Evolutionary conservation across 92 coral and sea anemone species (phyloP).

Genomic region (Siderastrea radians): DNA sequence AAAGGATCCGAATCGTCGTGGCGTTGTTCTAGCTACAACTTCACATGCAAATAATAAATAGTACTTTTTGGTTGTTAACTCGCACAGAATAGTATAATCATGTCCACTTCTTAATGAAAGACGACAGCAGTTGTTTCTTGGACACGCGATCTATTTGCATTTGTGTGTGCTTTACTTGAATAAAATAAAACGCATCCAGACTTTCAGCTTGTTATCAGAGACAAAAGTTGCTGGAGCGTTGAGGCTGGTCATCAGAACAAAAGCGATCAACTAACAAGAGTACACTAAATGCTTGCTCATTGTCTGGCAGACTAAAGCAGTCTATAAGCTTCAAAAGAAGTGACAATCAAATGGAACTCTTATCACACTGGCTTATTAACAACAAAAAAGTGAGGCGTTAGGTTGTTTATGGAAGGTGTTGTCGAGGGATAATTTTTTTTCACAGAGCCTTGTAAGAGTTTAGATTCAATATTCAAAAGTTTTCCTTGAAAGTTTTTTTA

Average conservation of each 20-base stretch:
- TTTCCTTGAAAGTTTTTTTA: neutral
- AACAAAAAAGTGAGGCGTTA: slow-evolving; percentile 17
- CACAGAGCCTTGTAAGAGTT: neutral
- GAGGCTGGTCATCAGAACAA: slow-evolving; percentile 15
- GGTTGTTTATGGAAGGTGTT: neutral
- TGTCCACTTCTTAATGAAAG: neutral
- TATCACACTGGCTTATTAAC: slow-evolving; percentile 31
- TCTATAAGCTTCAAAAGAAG: slow-evolving; percentile 28
- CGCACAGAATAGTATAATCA: neutral
- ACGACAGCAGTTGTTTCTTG: neutral
- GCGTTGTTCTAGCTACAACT: neutral
- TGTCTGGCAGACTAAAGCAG: slow-evolving; percentile 25
- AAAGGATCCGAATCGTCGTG: neutral
- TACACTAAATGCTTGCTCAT: slow-evolving; percentile 33
- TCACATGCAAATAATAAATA: neutral
- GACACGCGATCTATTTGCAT: neutral
- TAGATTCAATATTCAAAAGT: no score
- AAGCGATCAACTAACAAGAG: slow-evolving; percentile 23
- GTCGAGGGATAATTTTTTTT: neutral
- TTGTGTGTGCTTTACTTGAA: slow-evolving; percentile 11
- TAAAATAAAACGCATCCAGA: slow-evolving; percentile 11
- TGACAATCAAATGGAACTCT: slow-evolving; percentile 29
- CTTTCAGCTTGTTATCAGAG: slow-evolving; percentile 1
- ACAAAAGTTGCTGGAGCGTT: slow-evolving; percentile 25
- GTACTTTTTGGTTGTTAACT: neutral